These are phyloP conservation scores for Alligator sinensis DNA, from an alignment of 2,113 vertebrate species.

Conservation along the genomic window DNA sequence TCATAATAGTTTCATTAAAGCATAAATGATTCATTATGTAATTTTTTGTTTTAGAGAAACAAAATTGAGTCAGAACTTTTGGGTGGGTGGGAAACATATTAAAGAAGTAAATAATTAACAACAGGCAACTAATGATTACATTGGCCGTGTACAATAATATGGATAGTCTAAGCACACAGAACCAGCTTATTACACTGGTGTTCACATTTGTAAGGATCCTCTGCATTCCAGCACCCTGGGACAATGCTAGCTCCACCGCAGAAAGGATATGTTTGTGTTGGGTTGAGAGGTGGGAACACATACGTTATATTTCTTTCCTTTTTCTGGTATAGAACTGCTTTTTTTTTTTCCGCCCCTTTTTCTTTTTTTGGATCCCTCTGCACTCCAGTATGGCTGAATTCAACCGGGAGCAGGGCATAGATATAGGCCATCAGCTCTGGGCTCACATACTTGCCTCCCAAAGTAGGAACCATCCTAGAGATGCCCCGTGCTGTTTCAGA, in stretches of 20 bases:
- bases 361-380: not conserved
- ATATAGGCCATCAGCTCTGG: not conserved
- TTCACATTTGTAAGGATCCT: not conserved
- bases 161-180: not conserved
- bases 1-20: not conserved
- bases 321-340: not conserved
- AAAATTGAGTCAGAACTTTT: slow-evolving; percentile 16
- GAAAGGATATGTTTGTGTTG: not conserved
- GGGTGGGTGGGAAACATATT: not conserved
- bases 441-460: not conserved
- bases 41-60: not conserved
- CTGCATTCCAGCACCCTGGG: not conserved
- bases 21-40: slow-evolving; percentile 16
- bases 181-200: not conserved
- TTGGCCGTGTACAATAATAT: not conserved
- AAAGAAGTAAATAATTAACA: slow-evolving; percentile 6
- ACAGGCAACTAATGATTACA: not conserved
- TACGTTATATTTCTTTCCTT: too few relatives aligned
- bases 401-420: not conserved
- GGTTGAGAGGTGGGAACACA: not conserved
- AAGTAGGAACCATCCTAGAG: not conserved
- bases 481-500: not conserved
- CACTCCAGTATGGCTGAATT: not conserved
- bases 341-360: not conserved
- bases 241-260: not conserved